Conservation (phyloP, 2,797 vertebrate genomes). For the Nannoperca australis region DNA sequence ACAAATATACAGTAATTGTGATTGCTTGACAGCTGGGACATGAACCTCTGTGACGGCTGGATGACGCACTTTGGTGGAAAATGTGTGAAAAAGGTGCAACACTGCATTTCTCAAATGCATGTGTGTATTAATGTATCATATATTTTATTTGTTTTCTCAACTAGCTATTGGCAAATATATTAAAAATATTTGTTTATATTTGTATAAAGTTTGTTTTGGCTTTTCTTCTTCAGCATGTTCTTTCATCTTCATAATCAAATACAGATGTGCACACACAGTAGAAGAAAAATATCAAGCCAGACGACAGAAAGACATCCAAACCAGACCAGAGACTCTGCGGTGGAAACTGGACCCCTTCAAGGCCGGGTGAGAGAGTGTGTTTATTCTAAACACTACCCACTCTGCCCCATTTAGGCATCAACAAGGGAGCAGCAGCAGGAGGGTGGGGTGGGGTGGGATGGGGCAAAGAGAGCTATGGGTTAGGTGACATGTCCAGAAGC, state of each 20-base stretch:
- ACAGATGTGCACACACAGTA: slow-evolving; percentile 8
- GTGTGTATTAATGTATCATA: slow-evolving; percentile 8
- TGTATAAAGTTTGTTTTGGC: background rate
- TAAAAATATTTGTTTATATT: no score
- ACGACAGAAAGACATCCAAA: background rate
- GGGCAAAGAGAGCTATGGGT: slow-evolving; percentile 65
- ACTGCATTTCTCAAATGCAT: slow-evolving; percentile 16
- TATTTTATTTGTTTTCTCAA: slow-evolving; percentile 22
- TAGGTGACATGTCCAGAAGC: slow-evolving; percentile 71
- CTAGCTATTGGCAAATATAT: slow-evolving; percentile 8
- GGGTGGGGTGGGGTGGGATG: background rate
- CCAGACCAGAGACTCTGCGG: slow-evolving; percentile 10
- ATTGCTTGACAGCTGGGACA: slow-evolving; percentile 70
- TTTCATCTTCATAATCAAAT: slow-evolving; percentile 1
- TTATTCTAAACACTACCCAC: slow-evolving; percentile 48
- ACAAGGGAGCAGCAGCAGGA: slow-evolving; percentile 28
- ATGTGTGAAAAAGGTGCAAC: slow-evolving; percentile 27
- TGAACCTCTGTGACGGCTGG: slow-evolving; percentile 47
- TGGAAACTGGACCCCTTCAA: slow-evolving; percentile 45
- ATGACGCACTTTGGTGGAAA: slow-evolving; percentile 44
- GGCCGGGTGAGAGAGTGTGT: slow-evolving; percentile 46
- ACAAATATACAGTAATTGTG: slow-evolving; percentile 74
- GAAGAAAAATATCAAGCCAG: background rate
- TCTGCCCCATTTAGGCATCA: slow-evolving; percentile 55
- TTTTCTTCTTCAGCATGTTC: background rate